phyloP scores from a whole-genome alignment of 2,888 invertebrate genomes.

The Lasioglossum malachurum region DNA sequence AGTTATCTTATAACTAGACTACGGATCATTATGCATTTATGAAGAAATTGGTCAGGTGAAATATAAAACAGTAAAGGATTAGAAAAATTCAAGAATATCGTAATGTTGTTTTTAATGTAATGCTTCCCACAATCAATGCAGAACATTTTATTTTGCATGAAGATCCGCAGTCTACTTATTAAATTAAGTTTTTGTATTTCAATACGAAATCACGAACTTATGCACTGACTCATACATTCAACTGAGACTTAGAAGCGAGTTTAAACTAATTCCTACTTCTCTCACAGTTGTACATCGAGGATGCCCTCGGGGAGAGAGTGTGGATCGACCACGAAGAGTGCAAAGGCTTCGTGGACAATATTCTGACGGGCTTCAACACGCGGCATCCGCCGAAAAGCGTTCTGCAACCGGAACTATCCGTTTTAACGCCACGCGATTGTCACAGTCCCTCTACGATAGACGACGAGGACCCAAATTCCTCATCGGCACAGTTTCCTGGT shows the following conservation, averaged over 20 bases:
- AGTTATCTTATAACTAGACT: not conserved
- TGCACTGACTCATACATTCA: not conserved
- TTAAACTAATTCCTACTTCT: slow-evolving; percentile 33
- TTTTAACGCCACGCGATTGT: slow-evolving; percentile 80
- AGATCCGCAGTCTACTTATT: too few relatives aligned
- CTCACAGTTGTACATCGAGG: slow-evolving; percentile 94
- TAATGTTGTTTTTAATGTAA: too few relatives aligned
- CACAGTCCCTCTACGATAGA: slow-evolving; percentile 82
- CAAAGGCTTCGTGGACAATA: slow-evolving; percentile 95
- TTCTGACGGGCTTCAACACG: slow-evolving; percentile 94
- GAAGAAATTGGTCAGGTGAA: too few relatives aligned
- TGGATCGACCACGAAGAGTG: slow-evolving; percentile 98
- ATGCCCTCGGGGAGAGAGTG: slow-evolving; percentile 95
- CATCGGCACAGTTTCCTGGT: slow-evolving; percentile 73
- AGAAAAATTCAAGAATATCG: too few relatives aligned
- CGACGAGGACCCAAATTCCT: slow-evolving; percentile 81
- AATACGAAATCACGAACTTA: too few relatives aligned
- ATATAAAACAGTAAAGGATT: too few relatives aligned
- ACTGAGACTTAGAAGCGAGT: not conserved
- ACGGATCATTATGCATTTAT: too few relatives aligned
- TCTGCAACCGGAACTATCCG: slow-evolving; percentile 87
- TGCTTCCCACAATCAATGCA: too few relatives aligned
- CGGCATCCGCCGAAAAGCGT: slow-evolving; percentile 90
- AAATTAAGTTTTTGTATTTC: too few relatives aligned
- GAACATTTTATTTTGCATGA: too few relatives aligned